Evolutionary conservation across 2,888 invertebrate species (phyloP).

Genomic region (Petrolisthes cinctipes): DNA sequence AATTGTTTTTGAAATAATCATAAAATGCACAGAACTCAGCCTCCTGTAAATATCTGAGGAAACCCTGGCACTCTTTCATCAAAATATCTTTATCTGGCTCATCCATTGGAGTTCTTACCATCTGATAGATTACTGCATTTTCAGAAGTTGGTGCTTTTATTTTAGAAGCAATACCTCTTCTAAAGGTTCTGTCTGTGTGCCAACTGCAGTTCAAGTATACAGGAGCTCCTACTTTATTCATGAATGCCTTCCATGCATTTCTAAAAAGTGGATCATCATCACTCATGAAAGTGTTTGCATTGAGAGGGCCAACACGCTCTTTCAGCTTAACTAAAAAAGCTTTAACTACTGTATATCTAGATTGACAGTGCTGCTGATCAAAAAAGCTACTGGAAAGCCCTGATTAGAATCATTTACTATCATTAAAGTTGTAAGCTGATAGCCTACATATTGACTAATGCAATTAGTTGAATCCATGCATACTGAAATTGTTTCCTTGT

Average conservation of each 20-base stretch:
- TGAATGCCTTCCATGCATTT: constrained; percentile 11
- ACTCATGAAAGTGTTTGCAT: constrained; percentile 14
- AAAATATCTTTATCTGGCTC: constrained; percentile 7
- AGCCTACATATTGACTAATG: constrained; percentile 22
- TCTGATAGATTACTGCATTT: constrained; percentile 8
- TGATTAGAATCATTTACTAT: constrained; percentile 4
- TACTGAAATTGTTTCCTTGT: not conserved
- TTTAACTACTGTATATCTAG: constrained; percentile 3
- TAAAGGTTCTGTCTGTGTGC: constrained; percentile 21
- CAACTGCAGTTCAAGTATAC: constrained; percentile 19
- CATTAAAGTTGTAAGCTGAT: constrained; percentile 15
- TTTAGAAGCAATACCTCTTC: constrained; percentile 16
- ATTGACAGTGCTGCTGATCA: constrained; percentile 9
- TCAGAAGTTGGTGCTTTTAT: constrained; percentile 16
- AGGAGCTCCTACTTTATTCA: not conserved
- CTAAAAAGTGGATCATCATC: constrained; percentile 25
- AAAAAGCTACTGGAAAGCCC: constrained; percentile 11
- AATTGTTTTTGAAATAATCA: constrained; percentile 1
- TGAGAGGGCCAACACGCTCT: not conserved
- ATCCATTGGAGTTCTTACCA: constrained; percentile 17
- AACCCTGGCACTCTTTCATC: constrained; percentile 9
- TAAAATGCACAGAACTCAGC: not conserved
- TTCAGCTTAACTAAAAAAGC: constrained; percentile 15
- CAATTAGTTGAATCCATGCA: constrained; percentile 28
- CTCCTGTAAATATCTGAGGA: constrained; percentile 9